Evolutionary conservation across 2,113 vertebrate genomes (phyloP), one percentile per base, ranked within the genome.

Genomic region (Clinocottus analis): DNA sequence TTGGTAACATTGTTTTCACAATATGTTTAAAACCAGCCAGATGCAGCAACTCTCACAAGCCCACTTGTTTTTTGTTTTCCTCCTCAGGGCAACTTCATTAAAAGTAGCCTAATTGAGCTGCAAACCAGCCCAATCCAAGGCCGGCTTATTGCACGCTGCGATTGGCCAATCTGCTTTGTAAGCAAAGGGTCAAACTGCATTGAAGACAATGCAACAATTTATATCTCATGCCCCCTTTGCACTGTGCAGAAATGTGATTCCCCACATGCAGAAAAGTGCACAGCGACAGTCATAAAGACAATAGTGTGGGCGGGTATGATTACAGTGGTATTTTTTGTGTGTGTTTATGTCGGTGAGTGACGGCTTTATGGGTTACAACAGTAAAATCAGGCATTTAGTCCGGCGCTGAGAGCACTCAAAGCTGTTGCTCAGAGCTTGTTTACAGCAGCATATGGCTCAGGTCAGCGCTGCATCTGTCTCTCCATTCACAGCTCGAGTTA

Each of bases 391-490:
- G 73, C 66, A 21, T 68, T 79, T 77, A 63, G 35, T 51, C 29
- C n/a, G 4, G 68, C 7, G 73, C 56, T 17, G 45, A 0, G 17
- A 80, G 72, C 45, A 31, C 68, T 69, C 9, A 6, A 55, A 82
- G 65, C 68, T 68, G 74, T 77, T 80, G 75, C 72, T 82, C 37
- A 66, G 37, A 80, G 66, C 82, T 27, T 61, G 68, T 45, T 55
- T 55, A 63, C 23, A 8, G 9, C 19, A 74, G 65, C 90, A 90
- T 88, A 87, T 33, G 89, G 84, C 79, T 62, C 61, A 23, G 89
- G 90, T 89, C 84, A 74, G 65, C 19, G 55, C 47, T 51, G 77
- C 87, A 74, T 89, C 87, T 88, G 85, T 75, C 75, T 13, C 12
- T 25, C 39, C 60, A 16, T 25, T 79, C 68, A n/a, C 70, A 58